Percentiles rank a stretch among this genome's conserved stretches.
Conservation (phyloP, 2,888 invertebrate species). For the Cosmia pyralina region DNA sequence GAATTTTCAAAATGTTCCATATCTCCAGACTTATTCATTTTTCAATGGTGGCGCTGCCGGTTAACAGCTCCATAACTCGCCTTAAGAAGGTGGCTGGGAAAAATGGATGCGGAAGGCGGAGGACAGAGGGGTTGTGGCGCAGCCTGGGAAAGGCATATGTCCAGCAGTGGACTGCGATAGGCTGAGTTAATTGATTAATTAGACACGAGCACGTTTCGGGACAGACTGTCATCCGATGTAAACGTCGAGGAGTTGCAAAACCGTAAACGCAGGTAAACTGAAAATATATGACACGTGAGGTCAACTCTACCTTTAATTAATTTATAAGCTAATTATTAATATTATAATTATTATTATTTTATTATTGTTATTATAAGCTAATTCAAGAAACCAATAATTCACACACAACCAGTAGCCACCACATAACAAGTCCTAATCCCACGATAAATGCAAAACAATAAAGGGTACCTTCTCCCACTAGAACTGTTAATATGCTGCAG, state of each 20-base stretch:
- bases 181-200: too few species aligned
- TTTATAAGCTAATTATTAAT: background rate
- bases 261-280: background rate
- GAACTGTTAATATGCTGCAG: slow-evolving; percentile 75
- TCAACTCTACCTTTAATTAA: background rate
- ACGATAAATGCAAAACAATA: slow-evolving; percentile 47
- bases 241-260: background rate
- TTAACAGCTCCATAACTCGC: too few species aligned
- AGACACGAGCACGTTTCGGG: background rate
- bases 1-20: too few species aligned
- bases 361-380: too few species aligned
- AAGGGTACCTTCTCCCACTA: slow-evolving; percentile 57
- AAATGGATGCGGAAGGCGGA: too few species aligned
- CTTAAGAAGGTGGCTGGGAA: too few species aligned
- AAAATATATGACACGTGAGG: background rate
- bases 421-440: slow-evolving; percentile 8
- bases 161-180: too few species aligned
- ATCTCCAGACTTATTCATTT: too few species aligned
- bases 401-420: background rate
- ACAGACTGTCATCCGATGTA: background rate
- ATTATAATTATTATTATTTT: too few species aligned
- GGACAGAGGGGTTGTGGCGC: too few species aligned
- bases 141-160: too few species aligned
- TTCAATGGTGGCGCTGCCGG: too few species aligned
- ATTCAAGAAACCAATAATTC: background rate